phyloP scores from a whole-genome alignment of 2,888 invertebrate species.

The Synergus umbraculus region DNA sequence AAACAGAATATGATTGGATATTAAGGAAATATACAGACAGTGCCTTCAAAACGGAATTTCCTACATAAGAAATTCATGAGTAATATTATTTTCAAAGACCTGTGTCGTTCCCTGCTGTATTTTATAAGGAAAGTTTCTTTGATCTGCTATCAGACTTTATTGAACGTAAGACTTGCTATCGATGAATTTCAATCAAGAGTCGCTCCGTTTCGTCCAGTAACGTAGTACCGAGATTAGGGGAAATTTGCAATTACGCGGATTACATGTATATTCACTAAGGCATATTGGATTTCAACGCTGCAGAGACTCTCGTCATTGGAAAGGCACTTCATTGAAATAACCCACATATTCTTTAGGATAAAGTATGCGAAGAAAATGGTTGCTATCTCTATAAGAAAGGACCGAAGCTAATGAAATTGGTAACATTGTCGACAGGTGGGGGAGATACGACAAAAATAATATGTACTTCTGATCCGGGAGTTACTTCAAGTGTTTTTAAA shows the following conservation, averaged over 20 bases:
- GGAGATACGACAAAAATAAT: no score
- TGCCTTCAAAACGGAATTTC: background rate
- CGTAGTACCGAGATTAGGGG: background rate
- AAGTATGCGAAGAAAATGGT: no score
- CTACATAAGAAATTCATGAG: background rate
- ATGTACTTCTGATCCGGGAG: no score
- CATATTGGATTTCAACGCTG: background rate
- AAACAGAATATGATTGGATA: background rate
- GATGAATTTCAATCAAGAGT: background rate
- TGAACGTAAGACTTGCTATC: background rate
- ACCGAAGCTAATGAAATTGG: no score
- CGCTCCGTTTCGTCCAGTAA: background rate
- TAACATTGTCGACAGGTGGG: no score
- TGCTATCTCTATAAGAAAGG: no score
- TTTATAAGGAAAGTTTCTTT: background rate
- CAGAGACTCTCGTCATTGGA: background rate
- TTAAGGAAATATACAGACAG: background rate
- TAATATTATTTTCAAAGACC: background rate
- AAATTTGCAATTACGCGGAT: background rate
- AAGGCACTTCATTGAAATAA: background rate
- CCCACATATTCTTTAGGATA: no score
- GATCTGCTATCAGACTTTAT: conserved; percentile 8
- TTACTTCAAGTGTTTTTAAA: no score
- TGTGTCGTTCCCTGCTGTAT: background rate
- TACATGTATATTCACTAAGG: background rate